Percentiles rank a stretch among this genome's conserved stretches.
Evolutionary conservation across 1,140 invertebrate genomes (phyloP).

Genomic region (Fopius arisanus): DNA sequence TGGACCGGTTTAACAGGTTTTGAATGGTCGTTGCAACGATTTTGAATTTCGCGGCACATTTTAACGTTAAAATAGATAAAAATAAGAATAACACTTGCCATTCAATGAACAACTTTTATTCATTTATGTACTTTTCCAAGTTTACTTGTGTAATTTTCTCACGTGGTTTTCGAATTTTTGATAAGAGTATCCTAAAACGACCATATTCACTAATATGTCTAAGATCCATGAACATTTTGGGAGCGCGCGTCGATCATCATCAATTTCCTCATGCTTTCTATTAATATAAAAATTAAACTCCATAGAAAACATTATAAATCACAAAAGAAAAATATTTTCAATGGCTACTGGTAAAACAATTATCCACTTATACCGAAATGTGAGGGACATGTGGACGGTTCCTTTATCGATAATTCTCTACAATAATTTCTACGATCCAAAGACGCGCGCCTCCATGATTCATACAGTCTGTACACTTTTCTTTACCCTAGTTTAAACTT

Average conservation of each 20-base stretch:
- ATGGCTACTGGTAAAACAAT: background rate
- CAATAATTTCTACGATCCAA: background rate
- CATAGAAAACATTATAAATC: background rate
- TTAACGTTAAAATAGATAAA: background rate
- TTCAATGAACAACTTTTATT: slow-evolving; percentile 47
- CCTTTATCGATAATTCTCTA: background rate
- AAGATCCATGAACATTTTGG: slow-evolving; percentile 54
- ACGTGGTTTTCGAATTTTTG: slow-evolving; percentile 2
- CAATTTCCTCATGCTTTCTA: background rate
- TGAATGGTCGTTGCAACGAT: slow-evolving; percentile 55
- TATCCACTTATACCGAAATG: background rate
- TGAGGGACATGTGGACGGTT: background rate
- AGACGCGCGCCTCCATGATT: background rate
- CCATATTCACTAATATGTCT: slow-evolving; percentile 56
- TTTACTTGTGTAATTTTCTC: slow-evolving; percentile 31
- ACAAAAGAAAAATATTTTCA: background rate
- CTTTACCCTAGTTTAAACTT: background rate
- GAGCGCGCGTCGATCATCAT: background rate
- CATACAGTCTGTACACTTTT: background rate
- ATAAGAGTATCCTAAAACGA: slow-evolving; percentile 57
- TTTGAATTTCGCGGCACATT: slow-evolving; percentile 62
- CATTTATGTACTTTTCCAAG: slow-evolving; percentile 23
- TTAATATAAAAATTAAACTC: background rate
- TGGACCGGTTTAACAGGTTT: slow-evolving; percentile 62
- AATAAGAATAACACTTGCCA: background rate